These are phyloP conservation scores for Mareca strepera DNA, from an alignment of 2,797 vertebrate genomes.

Conservation along the genomic window DNA sequence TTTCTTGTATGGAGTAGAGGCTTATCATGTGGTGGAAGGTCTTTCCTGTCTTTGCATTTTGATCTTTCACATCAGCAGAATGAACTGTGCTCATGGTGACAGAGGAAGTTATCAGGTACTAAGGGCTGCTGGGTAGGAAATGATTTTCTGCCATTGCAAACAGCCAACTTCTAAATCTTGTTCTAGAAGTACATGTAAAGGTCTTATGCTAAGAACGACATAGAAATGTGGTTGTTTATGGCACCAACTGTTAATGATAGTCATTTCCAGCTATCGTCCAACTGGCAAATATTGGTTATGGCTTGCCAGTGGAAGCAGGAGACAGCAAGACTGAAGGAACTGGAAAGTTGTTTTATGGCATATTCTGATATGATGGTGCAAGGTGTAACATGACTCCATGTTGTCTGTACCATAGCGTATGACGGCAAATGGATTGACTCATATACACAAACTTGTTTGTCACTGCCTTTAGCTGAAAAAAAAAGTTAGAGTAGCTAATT, in stretches of 20 bases:
- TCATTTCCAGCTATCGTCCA: not conserved
- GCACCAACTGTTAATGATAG: not conserved
- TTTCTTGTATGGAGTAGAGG: not conserved
- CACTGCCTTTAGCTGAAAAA: not conserved
- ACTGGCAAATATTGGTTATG: not conserved
- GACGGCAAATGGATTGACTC: not conserved
- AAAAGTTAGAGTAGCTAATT: not conserved
- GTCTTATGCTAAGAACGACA: not conserved
- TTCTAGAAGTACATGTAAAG: not conserved
- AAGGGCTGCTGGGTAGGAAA: not conserved
- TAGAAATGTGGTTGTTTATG: not conserved
- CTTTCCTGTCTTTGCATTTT: not conserved
- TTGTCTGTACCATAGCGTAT: not conserved
- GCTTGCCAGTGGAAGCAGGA: not conserved
- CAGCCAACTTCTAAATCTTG: not conserved
- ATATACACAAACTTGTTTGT: not conserved
- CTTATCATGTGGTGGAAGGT: not conserved
- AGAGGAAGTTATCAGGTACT: not conserved
- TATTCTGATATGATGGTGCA: not conserved
- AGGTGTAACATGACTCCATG: not conserved
- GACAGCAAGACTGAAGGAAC: not conserved
- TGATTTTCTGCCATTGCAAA: not conserved
- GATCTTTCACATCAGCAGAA: not conserved
- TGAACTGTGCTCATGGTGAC: not conserved
- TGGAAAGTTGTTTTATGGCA: not conserved